Conservation (phyloP, 2,888 invertebrate species). For the Elegia similella region DNA sequence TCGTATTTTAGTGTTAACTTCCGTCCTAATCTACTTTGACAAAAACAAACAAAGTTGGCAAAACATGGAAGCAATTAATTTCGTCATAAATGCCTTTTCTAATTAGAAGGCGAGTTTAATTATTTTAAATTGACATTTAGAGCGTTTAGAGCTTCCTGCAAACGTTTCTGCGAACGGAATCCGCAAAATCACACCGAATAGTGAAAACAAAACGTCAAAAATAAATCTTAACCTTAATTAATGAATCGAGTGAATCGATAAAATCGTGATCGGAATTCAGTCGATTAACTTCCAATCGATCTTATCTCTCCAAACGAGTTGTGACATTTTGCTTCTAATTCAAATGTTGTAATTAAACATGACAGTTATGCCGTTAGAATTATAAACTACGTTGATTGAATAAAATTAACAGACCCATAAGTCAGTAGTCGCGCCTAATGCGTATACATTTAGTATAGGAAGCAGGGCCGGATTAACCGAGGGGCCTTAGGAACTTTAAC, state of each 20-base stretch:
- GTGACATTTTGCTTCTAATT: conserved; percentile 14
- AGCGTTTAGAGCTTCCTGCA: conserved; percentile 3
- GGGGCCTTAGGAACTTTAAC: no score
- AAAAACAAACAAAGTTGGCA: not conserved
- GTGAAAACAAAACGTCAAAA: not conserved
- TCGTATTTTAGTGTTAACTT: not conserved
- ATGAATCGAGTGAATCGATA: conserved; percentile 8
- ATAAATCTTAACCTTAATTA: conserved; percentile 1
- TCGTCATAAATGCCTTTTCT: not conserved
- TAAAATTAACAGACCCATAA: conserved; percentile 1
- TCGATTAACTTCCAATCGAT: conserved; percentile 12
- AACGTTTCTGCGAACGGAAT: not conserved
- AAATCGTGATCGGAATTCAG: conserved; percentile 14
- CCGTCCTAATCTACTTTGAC: not conserved
- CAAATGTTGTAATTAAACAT: conserved; percentile 16
- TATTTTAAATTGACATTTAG: not conserved
- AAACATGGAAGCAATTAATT: conserved; percentile 8
- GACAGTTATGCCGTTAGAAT: conserved; percentile 12
- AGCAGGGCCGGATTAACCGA: no score
- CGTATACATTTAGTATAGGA: no score
- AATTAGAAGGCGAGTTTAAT: not conserved
- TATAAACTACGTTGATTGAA: conserved; percentile 12
- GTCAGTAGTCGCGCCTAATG: not conserved
- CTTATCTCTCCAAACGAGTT: conserved; percentile 17
- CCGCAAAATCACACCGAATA: not conserved